phyloP scores from a whole-genome alignment of 2,888 invertebrate genomes.

The Hemistola chrysoprasaria region DNA sequence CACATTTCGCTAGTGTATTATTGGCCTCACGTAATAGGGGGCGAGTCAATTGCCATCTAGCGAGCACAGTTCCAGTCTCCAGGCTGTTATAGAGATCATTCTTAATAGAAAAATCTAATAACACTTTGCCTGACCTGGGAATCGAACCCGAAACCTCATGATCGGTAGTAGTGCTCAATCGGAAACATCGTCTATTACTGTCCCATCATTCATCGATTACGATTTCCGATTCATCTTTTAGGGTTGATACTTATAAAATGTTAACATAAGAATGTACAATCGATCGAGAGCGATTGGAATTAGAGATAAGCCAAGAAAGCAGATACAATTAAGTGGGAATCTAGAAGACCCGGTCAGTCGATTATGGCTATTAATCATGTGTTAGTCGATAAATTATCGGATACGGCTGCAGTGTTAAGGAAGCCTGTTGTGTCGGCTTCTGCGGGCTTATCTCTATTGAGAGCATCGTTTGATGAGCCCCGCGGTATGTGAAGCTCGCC shows the following conservation, averaged over 20 bases:
- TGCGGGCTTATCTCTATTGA: slow-evolving; percentile 8
- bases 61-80: no score
- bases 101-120: no score
- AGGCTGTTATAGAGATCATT: no score
- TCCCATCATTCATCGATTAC: slow-evolving; percentile 27
- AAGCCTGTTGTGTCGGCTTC: background rate
- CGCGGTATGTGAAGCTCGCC: slow-evolving; percentile 17
- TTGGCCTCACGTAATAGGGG: no score
- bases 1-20: no score
- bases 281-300: slow-evolving; percentile 38
- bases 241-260: slow-evolving; percentile 40
- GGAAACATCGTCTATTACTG: slow-evolving; percentile 19
- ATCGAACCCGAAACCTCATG: no score
- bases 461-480: slow-evolving; percentile 28
- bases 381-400: slow-evolving; percentile 43
- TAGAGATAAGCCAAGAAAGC: slow-evolving; percentile 54
- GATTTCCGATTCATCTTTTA: slow-evolving; percentile 35
- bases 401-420: slow-evolving; percentile 17
- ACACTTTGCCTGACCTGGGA: no score
- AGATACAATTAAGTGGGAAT: slow-evolving; percentile 65
- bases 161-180: slow-evolving; percentile 8
- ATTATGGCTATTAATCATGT: slow-evolving; percentile 62
- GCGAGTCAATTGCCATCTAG: no score
- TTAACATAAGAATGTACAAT: slow-evolving; percentile 40
- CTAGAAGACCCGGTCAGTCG: slow-evolving; percentile 63